A percentile compares a stretch with the other conserved stretches of the same genome.
These are phyloP conservation scores for Psilopogon haemacephalus DNA, from an alignment of 2,113 vertebrate genomes.

Conservation along the genomic window DNA sequence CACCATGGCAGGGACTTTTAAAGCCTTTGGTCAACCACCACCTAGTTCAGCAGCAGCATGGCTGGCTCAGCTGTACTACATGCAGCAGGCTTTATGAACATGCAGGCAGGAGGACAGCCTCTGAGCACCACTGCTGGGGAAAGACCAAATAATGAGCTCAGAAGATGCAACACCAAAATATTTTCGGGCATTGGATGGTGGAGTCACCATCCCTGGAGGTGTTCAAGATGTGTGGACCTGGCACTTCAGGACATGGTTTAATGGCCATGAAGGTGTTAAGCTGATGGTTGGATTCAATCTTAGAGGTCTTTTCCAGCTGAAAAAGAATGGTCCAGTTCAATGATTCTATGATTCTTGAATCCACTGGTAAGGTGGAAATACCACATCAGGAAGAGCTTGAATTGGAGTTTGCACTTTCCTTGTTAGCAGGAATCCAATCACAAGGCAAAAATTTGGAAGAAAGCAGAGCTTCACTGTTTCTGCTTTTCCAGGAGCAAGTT, in stretches of 20 bases:
- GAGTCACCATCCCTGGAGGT: too few relatives aligned
- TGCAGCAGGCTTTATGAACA: not conserved
- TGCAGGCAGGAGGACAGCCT: not conserved
- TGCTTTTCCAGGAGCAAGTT: not conserved
- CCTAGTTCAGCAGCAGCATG: not conserved
- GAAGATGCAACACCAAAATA: not conserved
- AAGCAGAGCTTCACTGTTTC: not conserved
- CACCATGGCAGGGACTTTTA: not conserved
- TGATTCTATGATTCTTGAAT: not conserved
- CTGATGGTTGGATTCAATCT: too few relatives aligned
- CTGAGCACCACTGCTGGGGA: not conserved
- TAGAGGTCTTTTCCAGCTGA: too few relatives aligned
- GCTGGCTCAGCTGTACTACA: not conserved
- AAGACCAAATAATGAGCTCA: not conserved
- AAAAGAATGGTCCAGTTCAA: too few relatives aligned
- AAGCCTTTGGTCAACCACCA: not conserved
- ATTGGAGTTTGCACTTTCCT: not conserved
- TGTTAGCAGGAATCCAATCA: not conserved
- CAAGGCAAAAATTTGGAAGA: not conserved
- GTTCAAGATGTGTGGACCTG: too few relatives aligned
- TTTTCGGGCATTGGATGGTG: too few relatives aligned
- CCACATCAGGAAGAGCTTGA: not conserved
- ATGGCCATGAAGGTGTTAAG: too few relatives aligned
- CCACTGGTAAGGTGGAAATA: not conserved
- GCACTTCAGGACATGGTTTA: too few relatives aligned